A percentile compares a stretch with the other conserved stretches of the same genome.
Conservation (phyloP, 1,140 invertebrate genomes). For the Saccostrea echinata region DNA sequence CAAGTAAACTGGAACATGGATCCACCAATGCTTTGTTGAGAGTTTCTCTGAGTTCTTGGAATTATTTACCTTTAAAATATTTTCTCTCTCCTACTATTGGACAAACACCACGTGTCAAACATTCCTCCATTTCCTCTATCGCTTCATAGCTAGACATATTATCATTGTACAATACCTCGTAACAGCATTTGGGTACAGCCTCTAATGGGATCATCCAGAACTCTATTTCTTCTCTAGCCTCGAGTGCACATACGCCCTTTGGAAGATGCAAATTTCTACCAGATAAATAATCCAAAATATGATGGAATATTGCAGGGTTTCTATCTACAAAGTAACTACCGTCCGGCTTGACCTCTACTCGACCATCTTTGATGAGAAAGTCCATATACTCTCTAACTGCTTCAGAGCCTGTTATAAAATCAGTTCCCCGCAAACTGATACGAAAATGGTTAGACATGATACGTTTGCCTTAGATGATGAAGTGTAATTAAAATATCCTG, state of each 20-base stretch:
- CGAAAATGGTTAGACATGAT: background rate
- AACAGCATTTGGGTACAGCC: background rate
- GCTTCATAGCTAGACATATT: constrained; percentile 18
- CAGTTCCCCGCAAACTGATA: constrained; percentile 15
- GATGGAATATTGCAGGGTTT: constrained; percentile 10
- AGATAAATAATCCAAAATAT: constrained; percentile 12
- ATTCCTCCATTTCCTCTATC: background rate
- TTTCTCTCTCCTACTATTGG: background rate
- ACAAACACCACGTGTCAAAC: background rate
- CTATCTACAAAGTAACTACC: constrained; percentile 17
- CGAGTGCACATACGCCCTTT: background rate
- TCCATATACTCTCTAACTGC: background rate
- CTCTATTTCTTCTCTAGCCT: constrained; percentile 18
- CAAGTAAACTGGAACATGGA: background rate
- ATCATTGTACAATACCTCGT: background rate
- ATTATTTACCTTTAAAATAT: background rate
- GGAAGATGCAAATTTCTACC: constrained; percentile 12
- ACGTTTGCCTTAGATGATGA: background rate
- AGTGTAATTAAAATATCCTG: no score
- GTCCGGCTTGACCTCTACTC: background rate
- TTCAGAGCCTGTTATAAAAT: background rate
- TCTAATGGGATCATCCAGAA: constrained; percentile 5
- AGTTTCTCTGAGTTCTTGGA: background rate
- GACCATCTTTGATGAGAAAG: background rate
- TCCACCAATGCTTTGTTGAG: background rate